These are phyloP conservation scores for Pristionchus exspectatus DNA, from an alignment of 2,888 invertebrate genomes.

Conservation along the genomic window DNA sequence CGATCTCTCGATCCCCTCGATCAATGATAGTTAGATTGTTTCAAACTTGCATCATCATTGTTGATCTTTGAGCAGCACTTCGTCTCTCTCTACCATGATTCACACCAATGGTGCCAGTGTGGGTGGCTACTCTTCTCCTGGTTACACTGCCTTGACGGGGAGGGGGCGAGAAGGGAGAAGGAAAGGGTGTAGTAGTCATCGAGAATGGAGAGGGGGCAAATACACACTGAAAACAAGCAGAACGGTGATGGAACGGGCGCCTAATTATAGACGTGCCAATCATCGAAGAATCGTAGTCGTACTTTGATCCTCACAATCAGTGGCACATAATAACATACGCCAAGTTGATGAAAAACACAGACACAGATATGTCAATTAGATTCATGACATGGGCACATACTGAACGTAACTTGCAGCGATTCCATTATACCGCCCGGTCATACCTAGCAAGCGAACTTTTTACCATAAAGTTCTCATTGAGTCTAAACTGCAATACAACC, in stretches of 20 bases:
- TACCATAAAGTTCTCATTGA: neutral
- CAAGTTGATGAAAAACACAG: neutral
- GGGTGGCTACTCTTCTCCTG: constrained; percentile 38
- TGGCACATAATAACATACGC: neutral
- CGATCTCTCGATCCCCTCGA: neutral
- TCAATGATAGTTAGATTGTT: neutral
- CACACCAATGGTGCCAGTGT: constrained; percentile 1
- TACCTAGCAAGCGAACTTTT: no score
- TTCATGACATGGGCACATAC: no score
- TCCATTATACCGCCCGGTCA: no score
- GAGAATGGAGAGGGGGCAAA: constrained; percentile 15
- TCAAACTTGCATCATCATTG: neutral
- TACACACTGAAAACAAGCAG: constrained; percentile 22
- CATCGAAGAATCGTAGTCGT: neutral
- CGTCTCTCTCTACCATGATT: neutral
- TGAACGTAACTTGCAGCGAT: no score
- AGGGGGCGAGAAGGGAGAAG: constrained; percentile 21
- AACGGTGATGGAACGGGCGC: neutral
- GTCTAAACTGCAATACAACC: neutral
- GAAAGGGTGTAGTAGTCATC: neutral
- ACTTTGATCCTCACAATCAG: neutral
- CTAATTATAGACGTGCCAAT: neutral
- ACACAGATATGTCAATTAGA: no score
- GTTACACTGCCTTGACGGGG: constrained; percentile 4
- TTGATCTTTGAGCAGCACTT: constrained; percentile 18